Conservation (phyloP, 2,797 vertebrate genomes). For the Peromyscus melanophrys region DNA sequence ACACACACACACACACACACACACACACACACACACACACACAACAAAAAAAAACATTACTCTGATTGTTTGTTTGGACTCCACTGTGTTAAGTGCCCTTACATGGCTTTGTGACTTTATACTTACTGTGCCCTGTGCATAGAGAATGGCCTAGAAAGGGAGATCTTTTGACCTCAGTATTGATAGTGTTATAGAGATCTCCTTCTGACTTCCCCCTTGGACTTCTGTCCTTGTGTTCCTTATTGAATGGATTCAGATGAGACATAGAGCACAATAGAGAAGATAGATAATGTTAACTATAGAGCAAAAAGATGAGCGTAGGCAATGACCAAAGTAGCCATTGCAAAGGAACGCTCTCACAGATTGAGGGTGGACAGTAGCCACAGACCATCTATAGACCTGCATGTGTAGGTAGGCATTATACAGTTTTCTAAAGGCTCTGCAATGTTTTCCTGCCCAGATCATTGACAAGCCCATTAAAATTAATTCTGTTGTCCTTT, state of each 20-base stretch:
- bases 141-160: not conserved
- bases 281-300: not conserved
- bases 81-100: not conserved
- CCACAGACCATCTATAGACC: too few species aligned
- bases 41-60: not conserved
- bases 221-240: not conserved
- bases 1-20: not conserved
- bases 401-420: not conserved
- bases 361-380: too few species aligned
- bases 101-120: not conserved
- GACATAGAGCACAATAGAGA: not conserved
- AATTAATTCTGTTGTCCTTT: not conserved
- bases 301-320: not conserved
- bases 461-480: not conserved
- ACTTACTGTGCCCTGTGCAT: not conserved
- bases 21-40: too few species aligned
- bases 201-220: not conserved
- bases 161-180: not conserved
- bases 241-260: not conserved
- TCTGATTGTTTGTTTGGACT: not conserved
- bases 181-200: not conserved
- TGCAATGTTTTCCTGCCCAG: not conserved
- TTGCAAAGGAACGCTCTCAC: not conserved
- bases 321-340: not conserved
- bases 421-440: not conserved